Evolutionary conservation across 2,113 vertebrate species (phyloP).

Genomic region (Vireo altiloquus): DNA sequence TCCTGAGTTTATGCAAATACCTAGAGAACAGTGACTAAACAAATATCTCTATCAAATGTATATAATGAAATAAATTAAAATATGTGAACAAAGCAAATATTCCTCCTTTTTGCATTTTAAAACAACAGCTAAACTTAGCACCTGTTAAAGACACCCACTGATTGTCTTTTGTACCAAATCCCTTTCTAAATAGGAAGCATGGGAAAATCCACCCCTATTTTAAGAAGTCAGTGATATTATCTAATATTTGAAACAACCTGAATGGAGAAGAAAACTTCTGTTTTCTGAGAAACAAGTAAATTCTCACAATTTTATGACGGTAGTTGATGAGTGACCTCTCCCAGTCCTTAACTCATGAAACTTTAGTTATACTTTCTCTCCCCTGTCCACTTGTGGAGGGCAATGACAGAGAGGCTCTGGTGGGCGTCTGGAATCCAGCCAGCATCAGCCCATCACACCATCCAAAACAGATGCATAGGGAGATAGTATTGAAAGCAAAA

Average conservation of each 20-base stretch:
- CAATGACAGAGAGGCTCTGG: not conserved
- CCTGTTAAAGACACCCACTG: not conserved
- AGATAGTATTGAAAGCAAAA: not conserved
- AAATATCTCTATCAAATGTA: not conserved
- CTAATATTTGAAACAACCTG: not conserved
- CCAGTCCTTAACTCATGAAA: not conserved
- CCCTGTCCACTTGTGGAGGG: rapidly evolving
- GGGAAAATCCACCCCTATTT: not conserved
- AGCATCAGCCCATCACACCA: not conserved
- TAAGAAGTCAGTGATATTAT: not conserved
- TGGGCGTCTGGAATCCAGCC: not conserved
- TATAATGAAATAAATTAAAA: not conserved
- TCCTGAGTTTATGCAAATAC: not conserved
- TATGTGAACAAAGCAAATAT: not conserved
- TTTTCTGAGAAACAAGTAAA: not conserved
- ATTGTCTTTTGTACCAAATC: not conserved
- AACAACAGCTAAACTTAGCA: not conserved
- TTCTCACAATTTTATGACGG: rapidly evolving
- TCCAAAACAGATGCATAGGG: not conserved
- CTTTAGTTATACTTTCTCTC: not conserved
- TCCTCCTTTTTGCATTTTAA: not conserved
- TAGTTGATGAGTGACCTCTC: not conserved
- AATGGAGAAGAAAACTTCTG: not conserved
- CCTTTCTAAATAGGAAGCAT: not conserved
- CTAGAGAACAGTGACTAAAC: not conserved